phyloP scores from a whole-genome alignment of 2,888 invertebrate species.

The Brachylomia viminalis region DNA sequence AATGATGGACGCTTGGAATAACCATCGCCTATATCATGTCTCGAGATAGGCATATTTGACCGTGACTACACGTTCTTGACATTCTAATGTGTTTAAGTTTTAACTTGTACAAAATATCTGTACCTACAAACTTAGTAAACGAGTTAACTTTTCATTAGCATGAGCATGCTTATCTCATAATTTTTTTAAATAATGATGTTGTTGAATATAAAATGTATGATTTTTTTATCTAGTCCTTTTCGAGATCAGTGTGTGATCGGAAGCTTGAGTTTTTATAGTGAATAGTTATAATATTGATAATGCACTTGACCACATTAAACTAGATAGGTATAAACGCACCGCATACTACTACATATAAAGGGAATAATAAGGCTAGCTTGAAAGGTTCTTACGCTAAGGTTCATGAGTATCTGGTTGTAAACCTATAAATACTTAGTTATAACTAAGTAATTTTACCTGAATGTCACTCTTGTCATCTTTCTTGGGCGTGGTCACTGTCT shows the following conservation, averaged over 20 bases:
- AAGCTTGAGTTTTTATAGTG: background rate
- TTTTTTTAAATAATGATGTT: background rate
- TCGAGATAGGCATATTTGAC: background rate
- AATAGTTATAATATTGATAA: constrained; percentile 1
- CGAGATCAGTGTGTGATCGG: background rate
- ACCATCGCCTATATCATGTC: background rate
- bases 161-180: background rate
- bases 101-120: background rate
- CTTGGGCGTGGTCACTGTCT: constrained; percentile 40
- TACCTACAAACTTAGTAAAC: background rate
- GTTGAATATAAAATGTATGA: background rate
- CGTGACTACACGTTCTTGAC: background rate
- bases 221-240: background rate
- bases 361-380: background rate
- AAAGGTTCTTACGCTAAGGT: background rate
- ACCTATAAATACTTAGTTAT: too few relatives aligned
- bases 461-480: constrained; percentile 55
- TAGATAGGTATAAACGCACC: background rate
- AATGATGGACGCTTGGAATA: background rate
- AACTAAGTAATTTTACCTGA: constrained; percentile 66
- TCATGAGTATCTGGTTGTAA: background rate
- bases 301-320: background rate
- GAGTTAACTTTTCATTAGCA: background rate
- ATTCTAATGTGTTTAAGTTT: constrained; percentile 17
- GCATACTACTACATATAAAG: too few relatives aligned